Evolutionary conservation across 2,888 invertebrate genomes (phyloP).

Genomic region (Limnephilus auricula): DNA sequence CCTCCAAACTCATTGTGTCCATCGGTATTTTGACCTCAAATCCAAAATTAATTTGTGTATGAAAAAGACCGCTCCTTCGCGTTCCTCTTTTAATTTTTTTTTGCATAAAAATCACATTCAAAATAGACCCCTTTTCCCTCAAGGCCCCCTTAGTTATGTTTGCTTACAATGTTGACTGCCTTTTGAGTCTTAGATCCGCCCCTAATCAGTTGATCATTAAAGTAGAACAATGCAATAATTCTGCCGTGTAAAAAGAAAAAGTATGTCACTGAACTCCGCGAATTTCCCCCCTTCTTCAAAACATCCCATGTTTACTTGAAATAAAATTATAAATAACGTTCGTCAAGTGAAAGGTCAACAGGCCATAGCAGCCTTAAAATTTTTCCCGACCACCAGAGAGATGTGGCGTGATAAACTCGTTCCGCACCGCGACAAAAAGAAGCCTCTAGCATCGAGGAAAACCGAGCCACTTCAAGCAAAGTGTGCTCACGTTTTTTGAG

Average conservation of each 20-base stretch:
- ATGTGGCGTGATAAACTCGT: constrained; percentile 43
- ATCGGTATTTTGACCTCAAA: too few relatives aligned
- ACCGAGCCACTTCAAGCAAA: background rate
- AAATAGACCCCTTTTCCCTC: too few relatives aligned
- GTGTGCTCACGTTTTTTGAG: background rate
- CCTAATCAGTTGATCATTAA: background rate
- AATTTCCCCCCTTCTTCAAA: background rate
- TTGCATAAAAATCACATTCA: too few relatives aligned
- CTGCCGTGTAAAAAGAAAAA: background rate
- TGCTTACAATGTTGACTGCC: too few relatives aligned
- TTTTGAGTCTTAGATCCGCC: too few relatives aligned
- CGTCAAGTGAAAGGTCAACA: constrained; percentile 31
- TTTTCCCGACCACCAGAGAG: constrained; percentile 8
- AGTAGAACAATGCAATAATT: background rate
- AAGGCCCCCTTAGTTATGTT: too few relatives aligned
- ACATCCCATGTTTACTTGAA: background rate
- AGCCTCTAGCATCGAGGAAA: background rate
- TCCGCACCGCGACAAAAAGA: constrained; percentile 5
- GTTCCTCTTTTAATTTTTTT: too few relatives aligned
- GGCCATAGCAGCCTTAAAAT: background rate
- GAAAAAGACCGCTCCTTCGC: too few relatives aligned
- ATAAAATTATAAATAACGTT: background rate
- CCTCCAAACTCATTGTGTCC: too few relatives aligned
- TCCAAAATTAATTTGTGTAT: too few relatives aligned
- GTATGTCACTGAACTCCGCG: background rate